Base-by-base conservation (phyloP, 2,113 vertebrate genomes). In the Toxostoma redivivum region DNA sequence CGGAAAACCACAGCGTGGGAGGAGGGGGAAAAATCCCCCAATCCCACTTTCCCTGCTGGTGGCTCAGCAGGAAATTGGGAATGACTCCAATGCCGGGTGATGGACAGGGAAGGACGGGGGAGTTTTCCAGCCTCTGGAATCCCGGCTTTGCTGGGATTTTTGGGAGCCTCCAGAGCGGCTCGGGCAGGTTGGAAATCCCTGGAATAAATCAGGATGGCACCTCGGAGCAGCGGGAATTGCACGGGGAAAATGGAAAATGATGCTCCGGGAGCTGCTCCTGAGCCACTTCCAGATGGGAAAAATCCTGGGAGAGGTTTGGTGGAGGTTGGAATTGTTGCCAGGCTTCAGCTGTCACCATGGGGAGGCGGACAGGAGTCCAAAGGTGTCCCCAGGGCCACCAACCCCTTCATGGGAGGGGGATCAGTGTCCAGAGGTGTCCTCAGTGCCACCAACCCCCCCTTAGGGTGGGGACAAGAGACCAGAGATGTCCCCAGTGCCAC, bases 261-360 rank as follows among this genome's bases (percentile, higher is more conserved):
- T 69, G 82, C 74, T 27, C 66, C 7, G 4, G 4, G 82, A 79
- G 91, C 70, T 37, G 81, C 57, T 50, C 65, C 88, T 44, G 79
- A 85, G 47, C 79, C 65, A 38, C 8, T 79, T 74, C 78, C 81
- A 54, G 73, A 15, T 3, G 9, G 79, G 60, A 56, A 88, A 56
- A 45, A 33, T 48, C 61, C 44, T 1, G 0, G 13, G 10, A 7
- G 33, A 42, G 45, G 48, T 4, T 74, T 3, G 15, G 3, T 0
- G 2, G 57, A 15, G 18, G 65, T 4, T 65, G 4, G 2, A 3
- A 20, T 57, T 61, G 72, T 62, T 10, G 38, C 9, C 1, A 6
- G 42, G 10, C 0, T 3, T 15, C 53, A 7, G n/a, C 9, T 33
- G 33, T 31, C 48, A 38, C 33, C 0, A 0, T 4, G n/a, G n/a